Percentiles rank a stretch among this genome's conserved stretches.
Conservation (phyloP, 2,113 vertebrate species). For the Chinchilla lanigera region DNA sequence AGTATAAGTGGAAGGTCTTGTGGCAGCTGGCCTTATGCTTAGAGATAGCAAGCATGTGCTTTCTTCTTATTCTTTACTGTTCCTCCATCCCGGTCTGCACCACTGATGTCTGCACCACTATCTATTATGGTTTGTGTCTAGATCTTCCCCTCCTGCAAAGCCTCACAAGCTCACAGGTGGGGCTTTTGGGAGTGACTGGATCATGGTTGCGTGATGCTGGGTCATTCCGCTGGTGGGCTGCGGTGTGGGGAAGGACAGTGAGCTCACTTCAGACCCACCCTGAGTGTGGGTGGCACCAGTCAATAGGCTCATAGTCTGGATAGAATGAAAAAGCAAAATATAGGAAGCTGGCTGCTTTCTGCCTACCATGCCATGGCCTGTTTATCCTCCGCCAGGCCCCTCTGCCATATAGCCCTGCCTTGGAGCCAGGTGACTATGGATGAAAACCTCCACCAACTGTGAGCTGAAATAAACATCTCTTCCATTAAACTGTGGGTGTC, state of each 20-base stretch:
- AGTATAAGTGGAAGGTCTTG: background rate
- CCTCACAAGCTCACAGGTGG: background rate
- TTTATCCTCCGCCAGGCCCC: background rate
- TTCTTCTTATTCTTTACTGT: background rate
- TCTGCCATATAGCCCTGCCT: background rate
- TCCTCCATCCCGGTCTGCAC: background rate
- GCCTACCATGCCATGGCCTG: background rate
- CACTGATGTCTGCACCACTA: background rate
- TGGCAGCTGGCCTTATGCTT: background rate
- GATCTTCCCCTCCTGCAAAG: background rate
- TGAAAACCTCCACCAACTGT: background rate
- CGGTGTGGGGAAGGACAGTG: no score
- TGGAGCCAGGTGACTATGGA: background rate
- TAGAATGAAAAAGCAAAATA: background rate
- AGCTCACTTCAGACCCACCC: background rate
- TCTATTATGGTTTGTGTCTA: background rate
- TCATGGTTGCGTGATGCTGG: background rate
- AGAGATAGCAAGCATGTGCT: fast-evolving
- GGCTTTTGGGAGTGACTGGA: background rate
- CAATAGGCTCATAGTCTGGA: background rate
- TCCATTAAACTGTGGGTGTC: background rate
- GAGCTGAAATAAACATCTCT: background rate
- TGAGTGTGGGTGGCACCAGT: background rate
- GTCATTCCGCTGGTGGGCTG: background rate
- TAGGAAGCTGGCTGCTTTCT: background rate